phyloP scores from a whole-genome alignment of 2,797 vertebrate genomes.

The Lutra lutra region DNA sequence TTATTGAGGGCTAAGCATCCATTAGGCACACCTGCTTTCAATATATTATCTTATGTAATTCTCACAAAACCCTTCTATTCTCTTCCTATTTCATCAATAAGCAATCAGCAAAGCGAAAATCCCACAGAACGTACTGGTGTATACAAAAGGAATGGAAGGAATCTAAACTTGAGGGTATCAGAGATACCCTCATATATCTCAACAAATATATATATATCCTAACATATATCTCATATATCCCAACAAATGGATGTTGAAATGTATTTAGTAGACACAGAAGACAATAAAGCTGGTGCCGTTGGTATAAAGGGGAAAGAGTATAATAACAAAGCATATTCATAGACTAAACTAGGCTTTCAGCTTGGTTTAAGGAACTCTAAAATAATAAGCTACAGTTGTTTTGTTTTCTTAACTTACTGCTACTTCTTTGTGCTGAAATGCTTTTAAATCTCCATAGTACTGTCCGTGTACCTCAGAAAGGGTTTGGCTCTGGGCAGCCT shows the following conservation, averaged over 20 bases:
- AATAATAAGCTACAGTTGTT: not conserved
- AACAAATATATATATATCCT: not conserved
- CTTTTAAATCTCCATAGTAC: not conserved
- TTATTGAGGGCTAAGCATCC: not conserved
- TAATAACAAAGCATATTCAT: not conserved
- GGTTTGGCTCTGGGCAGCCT: not conserved
- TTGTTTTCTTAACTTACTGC: constrained; percentile 25
- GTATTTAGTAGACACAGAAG: constrained; percentile 5
- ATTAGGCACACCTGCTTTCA: not conserved
- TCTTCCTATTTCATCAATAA: not conserved
- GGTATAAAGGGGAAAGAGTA: not conserved
- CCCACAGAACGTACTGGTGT: not conserved
- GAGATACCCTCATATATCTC: not conserved
- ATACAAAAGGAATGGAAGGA: not conserved
- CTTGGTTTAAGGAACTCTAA: constrained; percentile 28
- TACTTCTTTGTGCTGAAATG: not conserved
- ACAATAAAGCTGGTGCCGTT: constrained; percentile 1
- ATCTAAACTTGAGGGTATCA: not conserved
- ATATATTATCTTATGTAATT: not conserved
- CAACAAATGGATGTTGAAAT: not conserved
- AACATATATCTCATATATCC: not conserved
- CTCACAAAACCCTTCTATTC: not conserved
- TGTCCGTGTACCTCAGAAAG: not conserved
- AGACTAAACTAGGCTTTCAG: not conserved
- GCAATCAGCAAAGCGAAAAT: constrained; percentile 1